Evolutionary conservation across 2,113 vertebrate genomes (phyloP).

Genomic region (Rhinolophus sinicus): DNA sequence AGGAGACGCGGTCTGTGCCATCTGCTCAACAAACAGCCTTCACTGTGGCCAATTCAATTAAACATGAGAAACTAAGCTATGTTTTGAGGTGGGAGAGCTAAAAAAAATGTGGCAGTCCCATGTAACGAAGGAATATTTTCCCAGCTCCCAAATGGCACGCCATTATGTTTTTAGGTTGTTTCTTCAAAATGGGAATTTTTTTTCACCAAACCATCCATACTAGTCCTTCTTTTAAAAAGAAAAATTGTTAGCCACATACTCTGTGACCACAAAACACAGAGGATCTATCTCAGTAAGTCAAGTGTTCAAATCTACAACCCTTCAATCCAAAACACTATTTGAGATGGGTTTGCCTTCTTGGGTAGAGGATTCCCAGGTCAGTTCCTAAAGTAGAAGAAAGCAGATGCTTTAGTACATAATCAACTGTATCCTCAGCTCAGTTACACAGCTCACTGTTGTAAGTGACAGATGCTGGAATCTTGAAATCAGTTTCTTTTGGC

Average conservation of each 20-base stretch:
- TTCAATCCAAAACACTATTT: not conserved
- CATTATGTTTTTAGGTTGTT: conserved; percentile 45
- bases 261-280: not conserved
- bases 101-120: not conserved
- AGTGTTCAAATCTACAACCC: not conserved
- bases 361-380: not conserved
- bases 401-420: not conserved
- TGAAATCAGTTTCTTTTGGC: conserved; percentile 49
- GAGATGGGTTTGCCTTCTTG: not conserved
- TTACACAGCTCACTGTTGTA: conserved; percentile 31
- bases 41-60: conserved; percentile 52
- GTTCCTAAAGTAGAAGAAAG: not conserved
- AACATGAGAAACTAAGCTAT: conserved; percentile 14
- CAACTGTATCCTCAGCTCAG: not conserved
- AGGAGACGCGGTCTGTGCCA: not conserved
- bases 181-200: conserved; percentile 20
- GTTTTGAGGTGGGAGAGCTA: not conserved
- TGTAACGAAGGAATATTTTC: conserved; percentile 27
- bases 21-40: conserved; percentile 44
- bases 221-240: not conserved
- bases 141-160: not conserved
- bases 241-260: not conserved
- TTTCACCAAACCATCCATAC: not conserved
- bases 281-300: not conserved
- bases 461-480: conserved; percentile 53